Percentiles rank a stretch among this genome's conserved stretches.
These are phyloP conservation scores for Lycodopsis pacificus DNA, from an alignment of 2,797 vertebrate species.

Conservation along the genomic window DNA sequence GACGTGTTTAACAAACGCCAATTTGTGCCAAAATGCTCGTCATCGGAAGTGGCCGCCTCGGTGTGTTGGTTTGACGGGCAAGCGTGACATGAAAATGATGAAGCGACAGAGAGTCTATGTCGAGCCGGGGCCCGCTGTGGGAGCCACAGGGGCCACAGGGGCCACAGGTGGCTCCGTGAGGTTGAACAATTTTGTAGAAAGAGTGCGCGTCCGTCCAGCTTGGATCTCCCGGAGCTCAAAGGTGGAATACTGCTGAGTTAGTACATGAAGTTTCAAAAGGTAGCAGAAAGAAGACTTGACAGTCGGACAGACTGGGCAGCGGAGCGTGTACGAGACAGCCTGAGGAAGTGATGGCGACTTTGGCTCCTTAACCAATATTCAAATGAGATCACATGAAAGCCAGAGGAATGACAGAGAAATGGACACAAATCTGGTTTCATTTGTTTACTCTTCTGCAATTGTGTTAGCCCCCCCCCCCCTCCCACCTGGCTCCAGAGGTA, in stretches of 20 bases:
- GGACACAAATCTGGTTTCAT: slow-evolving; percentile 77
- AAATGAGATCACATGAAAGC: slow-evolving; percentile 74
- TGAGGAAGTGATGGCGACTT: slow-evolving; percentile 72
- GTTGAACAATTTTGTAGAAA: slow-evolving; percentile 17
- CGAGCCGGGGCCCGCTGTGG: background rate
- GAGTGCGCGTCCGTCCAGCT: background rate
- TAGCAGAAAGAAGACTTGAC: slow-evolving; percentile 14
- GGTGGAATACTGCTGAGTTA: slow-evolving; percentile 8
- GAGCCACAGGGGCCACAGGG: slow-evolving; percentile 28
- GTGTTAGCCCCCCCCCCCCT: slow-evolving; percentile 64
- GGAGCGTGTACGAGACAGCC: slow-evolving; percentile 12
- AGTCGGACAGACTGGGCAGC: slow-evolving; percentile 18
- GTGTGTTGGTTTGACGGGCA: slow-evolving; percentile 54
- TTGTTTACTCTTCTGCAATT: slow-evolving; percentile 78
- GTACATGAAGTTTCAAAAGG: slow-evolving; percentile 10
- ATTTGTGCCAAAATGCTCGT: slow-evolving; percentile 53
- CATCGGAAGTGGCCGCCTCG: slow-evolving; percentile 44
- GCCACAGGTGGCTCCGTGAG: slow-evolving; percentile 32
- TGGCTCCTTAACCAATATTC: slow-evolving; percentile 72
- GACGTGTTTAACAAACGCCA: slow-evolving; percentile 55
- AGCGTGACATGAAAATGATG: slow-evolving; percentile 52
- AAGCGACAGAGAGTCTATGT: slow-evolving; percentile 49
- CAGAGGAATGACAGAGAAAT: slow-evolving; percentile 72
- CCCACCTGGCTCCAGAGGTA: slow-evolving; percentile 72
- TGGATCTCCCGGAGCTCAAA: slow-evolving; percentile 27